Percentiles rank a stretch among this genome's conserved stretches.
Conservation (phyloP, 2,797 vertebrate genomes). For the Enoplosus armatus region DNA sequence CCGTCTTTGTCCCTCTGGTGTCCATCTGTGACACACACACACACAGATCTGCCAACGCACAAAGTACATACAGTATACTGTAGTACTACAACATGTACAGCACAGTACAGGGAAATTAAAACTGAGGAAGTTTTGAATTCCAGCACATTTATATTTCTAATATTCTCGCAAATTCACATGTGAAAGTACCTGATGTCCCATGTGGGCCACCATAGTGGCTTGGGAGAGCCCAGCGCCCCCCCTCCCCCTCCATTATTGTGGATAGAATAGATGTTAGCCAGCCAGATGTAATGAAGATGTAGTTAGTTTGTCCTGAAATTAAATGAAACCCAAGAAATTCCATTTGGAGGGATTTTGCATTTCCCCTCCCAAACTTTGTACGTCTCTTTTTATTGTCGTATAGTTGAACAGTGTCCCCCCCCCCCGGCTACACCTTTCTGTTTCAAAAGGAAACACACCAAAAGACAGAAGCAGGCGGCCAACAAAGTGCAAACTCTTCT, state of each 20-base stretch:
- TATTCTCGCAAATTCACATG: neutral
- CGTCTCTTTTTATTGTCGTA: too few relatives aligned
- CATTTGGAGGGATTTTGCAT: too few relatives aligned
- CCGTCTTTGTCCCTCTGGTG: slow-evolving; percentile 15
- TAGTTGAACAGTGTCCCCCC: neutral
- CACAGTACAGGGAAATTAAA: neutral
- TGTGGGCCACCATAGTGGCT: neutral
- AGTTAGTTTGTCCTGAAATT: too few relatives aligned
- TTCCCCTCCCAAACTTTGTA: too few relatives aligned
- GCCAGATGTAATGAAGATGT: too few relatives aligned
- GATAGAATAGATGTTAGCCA: too few relatives aligned
- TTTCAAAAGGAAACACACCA: neutral
- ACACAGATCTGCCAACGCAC: neutral
- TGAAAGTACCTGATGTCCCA: neutral
- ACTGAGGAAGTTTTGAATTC: neutral
- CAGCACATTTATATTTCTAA: neutral
- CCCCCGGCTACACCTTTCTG: neutral
- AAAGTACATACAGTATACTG: neutral
- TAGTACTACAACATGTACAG: neutral
- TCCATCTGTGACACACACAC: slow-evolving; percentile 36
- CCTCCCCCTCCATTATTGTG: too few relatives aligned
- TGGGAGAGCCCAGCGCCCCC: neutral
- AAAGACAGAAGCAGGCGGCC: too few relatives aligned
- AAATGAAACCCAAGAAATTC: too few relatives aligned
- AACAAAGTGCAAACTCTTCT: too few relatives aligned